Evolutionary conservation across 2,113 vertebrate genomes (phyloP).

Genomic region (Pseudorectes ferrugineus): DNA sequence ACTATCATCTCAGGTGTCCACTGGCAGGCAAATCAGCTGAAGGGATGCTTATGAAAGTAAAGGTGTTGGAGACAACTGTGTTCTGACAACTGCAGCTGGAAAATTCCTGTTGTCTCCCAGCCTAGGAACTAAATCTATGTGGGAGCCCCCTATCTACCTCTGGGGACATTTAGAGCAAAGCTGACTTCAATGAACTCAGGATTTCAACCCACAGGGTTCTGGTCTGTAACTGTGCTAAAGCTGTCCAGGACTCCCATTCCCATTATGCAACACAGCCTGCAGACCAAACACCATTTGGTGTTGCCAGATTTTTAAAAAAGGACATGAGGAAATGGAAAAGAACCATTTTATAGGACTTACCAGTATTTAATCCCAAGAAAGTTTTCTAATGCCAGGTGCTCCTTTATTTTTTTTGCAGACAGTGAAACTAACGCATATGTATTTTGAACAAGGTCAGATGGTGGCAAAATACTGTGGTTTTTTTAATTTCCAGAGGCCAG

Average conservation of each 20-base stretch:
- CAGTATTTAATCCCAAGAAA: not conserved
- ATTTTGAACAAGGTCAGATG: not conserved
- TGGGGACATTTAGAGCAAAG: not conserved
- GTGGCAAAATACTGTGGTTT: not conserved
- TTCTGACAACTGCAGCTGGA: not conserved
- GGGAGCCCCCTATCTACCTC: not conserved
- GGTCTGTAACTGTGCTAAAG: not conserved
- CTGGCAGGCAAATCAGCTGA: not conserved
- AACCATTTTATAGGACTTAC: not conserved
- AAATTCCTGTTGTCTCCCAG: not conserved
- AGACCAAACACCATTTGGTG: not conserved
- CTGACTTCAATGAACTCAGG: not conserved
- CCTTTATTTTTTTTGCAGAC: not conserved
- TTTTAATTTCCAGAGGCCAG: not conserved
- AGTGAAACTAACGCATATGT: accelerated
- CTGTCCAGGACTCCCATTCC: not conserved
- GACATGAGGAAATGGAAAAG: not conserved
- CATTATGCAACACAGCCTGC: not conserved
- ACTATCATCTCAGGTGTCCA: not conserved
- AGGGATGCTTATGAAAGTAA: not conserved
- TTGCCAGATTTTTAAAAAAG: not conserved
- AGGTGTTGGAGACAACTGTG: not conserved
- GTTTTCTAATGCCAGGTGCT: not conserved
- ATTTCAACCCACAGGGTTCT: not conserved
- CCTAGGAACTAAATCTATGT: not conserved